Conservation (phyloP, 2,888 invertebrate species). For the Cepaea hortensis region DNA sequence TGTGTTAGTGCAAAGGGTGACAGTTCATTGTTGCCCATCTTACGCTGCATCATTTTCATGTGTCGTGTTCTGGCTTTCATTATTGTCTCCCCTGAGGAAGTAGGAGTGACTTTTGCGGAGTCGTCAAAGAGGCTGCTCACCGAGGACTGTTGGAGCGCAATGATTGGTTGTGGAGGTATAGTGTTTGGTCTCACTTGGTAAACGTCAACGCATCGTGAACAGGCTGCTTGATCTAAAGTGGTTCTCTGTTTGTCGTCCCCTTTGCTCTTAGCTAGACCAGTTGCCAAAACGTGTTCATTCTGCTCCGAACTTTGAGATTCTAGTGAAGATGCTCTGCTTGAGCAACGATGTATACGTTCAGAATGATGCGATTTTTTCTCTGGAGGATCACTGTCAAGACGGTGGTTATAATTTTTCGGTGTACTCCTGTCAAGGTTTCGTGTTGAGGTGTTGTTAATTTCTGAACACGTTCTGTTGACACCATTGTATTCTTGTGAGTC, state of each 20-base stretch:
- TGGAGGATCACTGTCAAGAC: not conserved
- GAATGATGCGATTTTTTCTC: no score
- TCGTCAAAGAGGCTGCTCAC: conserved; percentile 53
- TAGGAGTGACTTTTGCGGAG: conserved; percentile 30
- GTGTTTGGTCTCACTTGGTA: not conserved
- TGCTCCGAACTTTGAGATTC: not conserved
- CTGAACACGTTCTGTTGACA: not conserved
- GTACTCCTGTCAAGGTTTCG: not conserved
- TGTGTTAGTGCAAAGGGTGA: conserved; percentile 62
- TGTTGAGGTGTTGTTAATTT: not conserved
- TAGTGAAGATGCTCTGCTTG: not conserved
- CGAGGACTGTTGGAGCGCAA: conserved; percentile 64
- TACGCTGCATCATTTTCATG: conserved; percentile 60
- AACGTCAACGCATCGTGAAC: not conserved
- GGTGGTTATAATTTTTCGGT: not conserved
- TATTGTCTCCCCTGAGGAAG: conserved; percentile 52
- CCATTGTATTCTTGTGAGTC: not conserved
- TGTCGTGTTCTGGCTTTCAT: conserved; percentile 60
- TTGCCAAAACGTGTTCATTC: not conserved
- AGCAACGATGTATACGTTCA: not conserved
- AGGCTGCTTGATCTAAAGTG: not conserved
- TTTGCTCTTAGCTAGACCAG: not conserved
- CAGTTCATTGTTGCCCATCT: conserved; percentile 64
- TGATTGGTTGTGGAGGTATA: conserved; percentile 62
- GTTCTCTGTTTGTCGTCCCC: not conserved